Conservation (phyloP, 2,888 invertebrate species). For the Eucriotettix oculatus region DNA sequence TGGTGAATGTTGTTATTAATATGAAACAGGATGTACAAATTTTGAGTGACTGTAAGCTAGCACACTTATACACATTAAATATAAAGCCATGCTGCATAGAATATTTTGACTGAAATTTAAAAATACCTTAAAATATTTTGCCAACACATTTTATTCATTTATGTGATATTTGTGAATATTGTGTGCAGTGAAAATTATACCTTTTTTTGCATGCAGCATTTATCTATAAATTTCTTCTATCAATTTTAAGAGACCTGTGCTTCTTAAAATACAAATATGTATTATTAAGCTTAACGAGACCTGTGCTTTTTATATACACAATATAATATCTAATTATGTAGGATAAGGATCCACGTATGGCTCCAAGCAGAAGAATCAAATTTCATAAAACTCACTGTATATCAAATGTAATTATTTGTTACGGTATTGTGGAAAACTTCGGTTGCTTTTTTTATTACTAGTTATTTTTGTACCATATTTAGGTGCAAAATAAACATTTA, state of each 20-base stretch:
- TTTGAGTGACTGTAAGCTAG: background rate
- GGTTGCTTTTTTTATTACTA: slow-evolving; percentile 10
- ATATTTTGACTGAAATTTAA: background rate
- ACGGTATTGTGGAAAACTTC: slow-evolving; percentile 11
- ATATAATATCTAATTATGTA: slow-evolving; percentile 2
- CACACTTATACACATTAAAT: too few species aligned
- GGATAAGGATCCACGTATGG: slow-evolving; percentile 1
- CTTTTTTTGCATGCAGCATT: background rate
- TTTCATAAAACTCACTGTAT: background rate
- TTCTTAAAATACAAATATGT: slow-evolving; percentile 1
- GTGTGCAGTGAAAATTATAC: background rate
- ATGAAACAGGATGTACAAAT: background rate
- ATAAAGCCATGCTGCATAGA: background rate
- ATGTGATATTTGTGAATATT: background rate
- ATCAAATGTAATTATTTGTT: slow-evolving; percentile 8
- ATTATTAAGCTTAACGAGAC: slow-evolving; percentile 3
- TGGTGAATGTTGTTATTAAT: background rate
- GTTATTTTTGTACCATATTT: slow-evolving; percentile 8
- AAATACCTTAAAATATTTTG: background rate
- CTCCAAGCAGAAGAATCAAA: slow-evolving; percentile 2
- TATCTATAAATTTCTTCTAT: background rate
- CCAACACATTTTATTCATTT: too few species aligned
- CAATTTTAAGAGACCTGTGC: slow-evolving; percentile 1
- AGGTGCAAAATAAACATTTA: slow-evolving; percentile 10
- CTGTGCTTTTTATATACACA: slow-evolving; percentile 6